Conservation (phyloP, 2,797 vertebrate species). For the Melanotaenia trifasciata region DNA sequence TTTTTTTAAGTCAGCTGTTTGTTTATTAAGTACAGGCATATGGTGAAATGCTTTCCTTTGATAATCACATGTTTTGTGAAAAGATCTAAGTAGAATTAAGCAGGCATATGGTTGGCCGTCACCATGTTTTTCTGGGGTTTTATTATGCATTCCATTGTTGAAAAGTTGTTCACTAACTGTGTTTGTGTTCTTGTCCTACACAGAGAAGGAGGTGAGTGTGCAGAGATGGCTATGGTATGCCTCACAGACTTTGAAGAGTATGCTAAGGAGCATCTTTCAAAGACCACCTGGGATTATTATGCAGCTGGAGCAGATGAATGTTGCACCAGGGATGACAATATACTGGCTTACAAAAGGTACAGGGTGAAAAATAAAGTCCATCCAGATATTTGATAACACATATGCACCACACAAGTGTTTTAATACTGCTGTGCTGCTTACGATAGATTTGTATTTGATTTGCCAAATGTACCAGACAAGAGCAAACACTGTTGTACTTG, state of each 20-base stretch:
- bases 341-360: constrained; percentile 91
- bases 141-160: neutral
- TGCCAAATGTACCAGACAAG: no score
- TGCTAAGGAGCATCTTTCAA: constrained; percentile 90
- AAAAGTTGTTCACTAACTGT: neutral
- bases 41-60: neutral
- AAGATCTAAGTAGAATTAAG: no score
- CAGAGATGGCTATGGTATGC: constrained; percentile 90
- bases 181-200: neutral
- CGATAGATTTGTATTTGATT: neutral
- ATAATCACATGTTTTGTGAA: no score
- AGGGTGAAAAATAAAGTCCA: neutral
- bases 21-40: no score
- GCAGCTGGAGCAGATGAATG: constrained; percentile 92
- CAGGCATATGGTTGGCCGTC: neutral
- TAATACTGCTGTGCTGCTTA: neutral
- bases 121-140: constrained; percentile 7
- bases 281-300: constrained; percentile 92
- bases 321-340: constrained; percentile 90
- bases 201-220: constrained; percentile 77
- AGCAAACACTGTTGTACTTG: no score
- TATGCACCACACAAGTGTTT: neutral
- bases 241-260: constrained; percentile 91
- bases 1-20: no score
- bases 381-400: neutral